phyloP scores from a whole-genome alignment of 2,888 invertebrate genomes.

The Phortica magna region DNA sequence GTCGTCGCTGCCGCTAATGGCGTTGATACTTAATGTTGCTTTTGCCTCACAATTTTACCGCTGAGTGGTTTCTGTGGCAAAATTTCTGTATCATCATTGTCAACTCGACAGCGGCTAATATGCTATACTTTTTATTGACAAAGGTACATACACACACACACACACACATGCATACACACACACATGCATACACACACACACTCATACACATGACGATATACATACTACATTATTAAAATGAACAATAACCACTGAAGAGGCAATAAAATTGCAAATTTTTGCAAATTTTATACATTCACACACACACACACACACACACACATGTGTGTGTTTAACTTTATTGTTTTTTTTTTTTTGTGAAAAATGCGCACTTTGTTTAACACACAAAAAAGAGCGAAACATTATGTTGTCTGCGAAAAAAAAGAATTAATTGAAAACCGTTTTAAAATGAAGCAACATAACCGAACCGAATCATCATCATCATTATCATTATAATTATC shows the following conservation, averaged over 20 bases:
- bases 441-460: not conserved
- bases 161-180: not conserved
- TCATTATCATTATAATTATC: not conserved
- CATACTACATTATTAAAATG: constrained; percentile 3
- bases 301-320: not conserved
- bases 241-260: constrained; percentile 9
- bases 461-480: too few relatives aligned
- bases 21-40: constrained; percentile 1
- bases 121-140: not conserved
- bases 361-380: too few relatives aligned
- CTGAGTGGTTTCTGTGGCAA: not conserved
- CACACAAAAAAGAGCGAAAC: not conserved
- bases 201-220: not conserved
- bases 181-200: not conserved
- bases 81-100: not conserved
- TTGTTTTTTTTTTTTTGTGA: not conserved
- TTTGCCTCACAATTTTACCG: not conserved
- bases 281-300: not conserved
- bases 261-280: constrained; percentile 3
- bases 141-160: not conserved
- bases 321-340: not conserved
- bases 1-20: not conserved
- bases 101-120: not conserved
- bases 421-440: not conserved
- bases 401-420: not conserved